Evolutionary conservation across 2,113 vertebrate genomes (phyloP).

Genomic region (Ictidomys tridecemlineatus): DNA sequence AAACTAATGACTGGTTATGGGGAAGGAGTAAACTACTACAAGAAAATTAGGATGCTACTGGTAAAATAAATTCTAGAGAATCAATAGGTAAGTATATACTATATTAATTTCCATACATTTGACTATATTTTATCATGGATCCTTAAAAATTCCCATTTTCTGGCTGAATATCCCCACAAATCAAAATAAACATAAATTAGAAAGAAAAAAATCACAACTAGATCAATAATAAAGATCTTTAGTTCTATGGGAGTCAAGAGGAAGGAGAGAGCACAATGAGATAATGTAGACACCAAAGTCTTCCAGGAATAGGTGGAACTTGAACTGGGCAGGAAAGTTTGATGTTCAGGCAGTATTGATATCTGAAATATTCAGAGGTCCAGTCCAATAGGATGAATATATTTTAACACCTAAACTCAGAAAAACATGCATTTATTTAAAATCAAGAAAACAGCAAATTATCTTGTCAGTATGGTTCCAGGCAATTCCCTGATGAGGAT

Average conservation of each 20-base stretch:
- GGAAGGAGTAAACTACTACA: neutral
- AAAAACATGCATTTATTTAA: neutral
- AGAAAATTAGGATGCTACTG: neutral
- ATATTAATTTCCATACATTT: neutral
- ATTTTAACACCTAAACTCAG: neutral
- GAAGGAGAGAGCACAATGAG: neutral
- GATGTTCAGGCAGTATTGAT: neutral
- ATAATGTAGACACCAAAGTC: neutral
- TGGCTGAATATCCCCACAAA: neutral
- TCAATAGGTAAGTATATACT: neutral
- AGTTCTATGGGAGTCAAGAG: neutral
- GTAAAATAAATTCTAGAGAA: neutral
- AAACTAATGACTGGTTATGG: neutral
- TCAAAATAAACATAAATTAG: neutral
- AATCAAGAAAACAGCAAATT: neutral
- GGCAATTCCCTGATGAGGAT: neutral
- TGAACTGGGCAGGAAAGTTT: neutral
- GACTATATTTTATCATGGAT: neutral
- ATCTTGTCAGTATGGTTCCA: neutral
- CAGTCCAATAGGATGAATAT: neutral
- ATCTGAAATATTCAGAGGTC: neutral
- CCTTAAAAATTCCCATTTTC: neutral
- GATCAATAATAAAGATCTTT: neutral
- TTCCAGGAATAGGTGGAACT: neutral
- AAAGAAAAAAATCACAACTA: neutral